These are phyloP conservation scores for Aurelia sp. DNA, from an alignment of 30 jellyfish, hydroid and myxozoan genomes.

Conservation along the genomic window DNA sequence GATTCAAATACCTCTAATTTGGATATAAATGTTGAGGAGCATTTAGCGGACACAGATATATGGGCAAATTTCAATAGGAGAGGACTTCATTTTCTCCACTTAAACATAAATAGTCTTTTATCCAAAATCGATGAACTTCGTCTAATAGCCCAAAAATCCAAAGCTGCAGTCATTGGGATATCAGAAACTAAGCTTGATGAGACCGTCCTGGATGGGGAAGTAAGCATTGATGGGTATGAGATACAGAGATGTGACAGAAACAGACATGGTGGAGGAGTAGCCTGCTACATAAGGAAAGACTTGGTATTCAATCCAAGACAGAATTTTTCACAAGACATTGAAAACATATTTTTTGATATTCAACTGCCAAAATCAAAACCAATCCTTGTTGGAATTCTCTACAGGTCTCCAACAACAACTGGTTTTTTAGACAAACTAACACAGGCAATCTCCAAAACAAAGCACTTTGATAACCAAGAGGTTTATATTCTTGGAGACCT, in stretches of 20 bases:
- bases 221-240: neutral
- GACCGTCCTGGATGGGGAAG: neutral
- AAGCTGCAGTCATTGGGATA: no score
- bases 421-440: conserved; percentile 45
- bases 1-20: no score
- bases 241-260: conserved; percentile 50
- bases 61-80: no score
- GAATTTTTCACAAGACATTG: conserved; percentile 37
- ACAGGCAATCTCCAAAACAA: conserved; percentile 48
- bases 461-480: conserved; percentile 44
- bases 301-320: neutral
- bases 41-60: no score
- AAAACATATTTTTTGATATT: conserved; percentile 46
- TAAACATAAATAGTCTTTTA: no score
- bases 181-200: no score
- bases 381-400: neutral
- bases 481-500: conserved; percentile 27
- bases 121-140: no score
- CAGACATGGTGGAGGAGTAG: conserved; percentile 64
- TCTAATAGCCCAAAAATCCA: no score
- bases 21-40: no score
- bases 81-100: no score
- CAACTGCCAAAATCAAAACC: conserved; percentile 44
- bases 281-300: conserved; percentile 58
- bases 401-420: conserved; percentile 52